These are phyloP conservation scores for Agrotis exclamationis DNA, from an alignment of 2,888 invertebrate species.

Conservation along the genomic window DNA sequence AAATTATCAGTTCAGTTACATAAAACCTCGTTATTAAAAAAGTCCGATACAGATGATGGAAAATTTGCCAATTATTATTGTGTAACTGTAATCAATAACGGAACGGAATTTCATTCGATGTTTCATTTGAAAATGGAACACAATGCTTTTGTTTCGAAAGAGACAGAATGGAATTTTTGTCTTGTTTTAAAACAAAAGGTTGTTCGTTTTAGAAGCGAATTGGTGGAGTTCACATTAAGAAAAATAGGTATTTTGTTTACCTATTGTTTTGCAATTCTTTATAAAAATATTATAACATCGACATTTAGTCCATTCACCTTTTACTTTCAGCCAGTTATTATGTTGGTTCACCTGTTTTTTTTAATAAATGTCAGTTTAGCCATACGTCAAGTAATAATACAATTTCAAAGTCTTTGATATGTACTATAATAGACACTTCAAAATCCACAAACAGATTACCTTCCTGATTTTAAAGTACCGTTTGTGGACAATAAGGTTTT, in stretches of 20 bases:
- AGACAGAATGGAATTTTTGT: neutral
- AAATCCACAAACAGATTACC: slow-evolving; percentile 12
- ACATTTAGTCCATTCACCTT: no score
- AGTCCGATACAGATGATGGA: no score
- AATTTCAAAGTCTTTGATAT: slow-evolving; percentile 19
- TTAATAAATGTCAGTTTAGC: no score
- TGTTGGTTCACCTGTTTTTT: no score
- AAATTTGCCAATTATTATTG: no score
- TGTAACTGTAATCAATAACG: neutral
- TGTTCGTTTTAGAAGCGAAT: neutral
- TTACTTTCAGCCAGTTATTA: no score
- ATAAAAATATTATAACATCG: no score
- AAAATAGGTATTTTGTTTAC: no score
- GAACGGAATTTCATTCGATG: slow-evolving; percentile 7
- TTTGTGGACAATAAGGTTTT: slow-evolving; percentile 19
- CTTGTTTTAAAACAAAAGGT: neutral
- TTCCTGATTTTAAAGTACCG: slow-evolving; percentile 8
- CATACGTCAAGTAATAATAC: neutral
- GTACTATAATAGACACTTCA: slow-evolving; percentile 6
- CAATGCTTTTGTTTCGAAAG: neutral
- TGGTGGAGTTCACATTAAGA: neutral
- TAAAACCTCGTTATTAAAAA: neutral
- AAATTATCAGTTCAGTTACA: slow-evolving; percentile 9
- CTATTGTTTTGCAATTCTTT: neutral
- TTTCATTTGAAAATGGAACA: slow-evolving; percentile 14